Evolutionary conservation across 2,797 vertebrate species (phyloP).

Genomic region (Oreonectes daqikongensis): DNA sequence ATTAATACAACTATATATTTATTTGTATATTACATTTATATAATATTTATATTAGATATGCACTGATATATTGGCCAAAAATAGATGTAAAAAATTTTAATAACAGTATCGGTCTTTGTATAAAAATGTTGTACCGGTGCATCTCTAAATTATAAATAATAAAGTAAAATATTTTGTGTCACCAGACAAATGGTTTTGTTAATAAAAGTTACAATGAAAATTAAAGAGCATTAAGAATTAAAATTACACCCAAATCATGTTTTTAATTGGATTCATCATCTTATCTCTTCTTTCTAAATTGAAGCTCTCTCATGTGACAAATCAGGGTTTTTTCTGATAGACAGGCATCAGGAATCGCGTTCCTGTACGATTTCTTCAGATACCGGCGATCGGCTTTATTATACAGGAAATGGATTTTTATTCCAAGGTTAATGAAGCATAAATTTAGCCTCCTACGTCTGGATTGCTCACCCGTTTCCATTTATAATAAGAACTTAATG

Average conservation of each 20-base stretch:
- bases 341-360: background rate
- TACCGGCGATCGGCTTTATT: conserved; percentile 36
- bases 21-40: background rate
- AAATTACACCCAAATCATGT: background rate
- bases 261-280: conserved; percentile 23
- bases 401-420: conserved; percentile 58
- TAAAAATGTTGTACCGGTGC: too few relatives aligned
- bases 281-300: conserved; percentile 11
- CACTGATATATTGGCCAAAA: too few relatives aligned
- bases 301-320: conserved; percentile 39
- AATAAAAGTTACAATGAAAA: too few relatives aligned
- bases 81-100: too few relatives aligned
- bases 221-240: too few relatives aligned
- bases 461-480: conserved; percentile 64
- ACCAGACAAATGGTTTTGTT: background rate
- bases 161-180: too few relatives aligned
- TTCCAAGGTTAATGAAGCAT: conserved; percentile 69
- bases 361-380: conserved; percentile 25
- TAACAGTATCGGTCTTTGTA: too few relatives aligned
- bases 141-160: too few relatives aligned
- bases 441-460: conserved; percentile 63
- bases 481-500: conserved; percentile 63
- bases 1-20: background rate
- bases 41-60: too few relatives aligned
- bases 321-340: conserved; percentile 30